Evolutionary conservation across 2,888 invertebrate species (phyloP), one percentile per base, ranked within the genome.

Genomic region (Drosophila recens): DNA sequence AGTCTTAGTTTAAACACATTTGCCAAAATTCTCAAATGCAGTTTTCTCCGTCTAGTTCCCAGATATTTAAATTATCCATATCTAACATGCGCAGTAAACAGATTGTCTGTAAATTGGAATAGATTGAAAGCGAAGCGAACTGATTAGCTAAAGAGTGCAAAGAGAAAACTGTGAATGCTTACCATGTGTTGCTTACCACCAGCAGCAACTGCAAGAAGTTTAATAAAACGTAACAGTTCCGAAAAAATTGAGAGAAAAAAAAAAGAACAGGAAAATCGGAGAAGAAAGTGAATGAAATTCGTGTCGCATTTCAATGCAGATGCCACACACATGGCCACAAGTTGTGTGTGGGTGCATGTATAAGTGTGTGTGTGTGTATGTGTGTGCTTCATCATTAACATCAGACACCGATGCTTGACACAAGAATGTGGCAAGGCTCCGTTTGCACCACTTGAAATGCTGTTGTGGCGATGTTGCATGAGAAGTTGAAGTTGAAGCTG

Each of bases 301-400:
- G 70, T 76, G 73, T 79, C 69, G 58, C 70, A 79, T 79, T 79
- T 79, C 79, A 63, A 42, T 69, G 72, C 67, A 75, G 75, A 67
- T 75, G 79, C 67, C 65, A 61, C 79, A 65, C 64, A 75, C 67
- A 75, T 61, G 46, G 49, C n/a, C 33, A 51, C 58, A 51, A 48
- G 30, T 15, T 36, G 36, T 33, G 20, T 36, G 30, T 20, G 36
- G 53, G 30, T 52, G 36, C 20, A 20, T 20, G 23, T 23, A 4
- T 23, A n/a, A 27, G 40, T n/a, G 56, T 17, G 43, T 45, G 20
- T 45, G 13, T 46, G 48, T 54, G 51, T 65, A 34, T 49, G 51
- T 49, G 49, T 59, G 59, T 68, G 59, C 67, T 76, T 73, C 63
- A 76, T 73, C 75, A 75, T 78, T 75, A 75, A 69, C 72, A 78